phyloP scores from a whole-genome alignment of 2,113 vertebrate genomes.

The Phoxinus phoxinus region DNA sequence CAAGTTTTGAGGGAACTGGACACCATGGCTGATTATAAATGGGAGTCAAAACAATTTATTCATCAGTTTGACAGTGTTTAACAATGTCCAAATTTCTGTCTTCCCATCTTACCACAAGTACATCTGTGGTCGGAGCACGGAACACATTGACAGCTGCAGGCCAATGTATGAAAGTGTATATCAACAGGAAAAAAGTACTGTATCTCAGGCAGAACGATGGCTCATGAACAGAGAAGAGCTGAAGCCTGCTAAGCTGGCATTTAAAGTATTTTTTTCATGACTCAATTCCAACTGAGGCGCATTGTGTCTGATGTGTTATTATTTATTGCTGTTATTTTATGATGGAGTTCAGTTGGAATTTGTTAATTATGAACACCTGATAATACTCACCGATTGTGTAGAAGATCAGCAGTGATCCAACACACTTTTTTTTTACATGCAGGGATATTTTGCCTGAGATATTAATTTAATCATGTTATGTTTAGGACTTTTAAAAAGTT shows the following conservation, averaged over 20 bases:
- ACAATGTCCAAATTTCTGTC: conserved; percentile 24
- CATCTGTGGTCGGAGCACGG: neutral
- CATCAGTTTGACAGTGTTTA: conserved; percentile 22
- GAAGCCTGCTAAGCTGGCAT: conserved; percentile 7
- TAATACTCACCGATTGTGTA: neutral
- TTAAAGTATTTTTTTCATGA: conserved; percentile 14
- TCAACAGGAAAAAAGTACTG: conserved; percentile 2
- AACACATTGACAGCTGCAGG: conserved; percentile 36
- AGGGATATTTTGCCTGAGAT: no score
- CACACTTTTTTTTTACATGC: neutral
- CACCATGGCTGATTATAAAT: conserved; percentile 12
- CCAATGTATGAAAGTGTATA: conserved; percentile 10
- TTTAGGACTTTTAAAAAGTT: neutral
- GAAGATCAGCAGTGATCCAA: neutral
- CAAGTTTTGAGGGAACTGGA: neutral
- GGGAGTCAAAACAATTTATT: conserved; percentile 11
- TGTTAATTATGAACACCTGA: neutral
- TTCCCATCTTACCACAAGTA: neutral
- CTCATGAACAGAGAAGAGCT: conserved; percentile 16
- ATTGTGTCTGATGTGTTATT: neutral
- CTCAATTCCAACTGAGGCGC: neutral
- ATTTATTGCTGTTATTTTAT: neutral
- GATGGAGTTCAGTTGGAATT: neutral
- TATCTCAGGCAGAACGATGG: neutral
- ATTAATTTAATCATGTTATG: neutral